phyloP scores from a whole-genome alignment of 2,888 invertebrate genomes.

The Alsophila aescularia region DNA sequence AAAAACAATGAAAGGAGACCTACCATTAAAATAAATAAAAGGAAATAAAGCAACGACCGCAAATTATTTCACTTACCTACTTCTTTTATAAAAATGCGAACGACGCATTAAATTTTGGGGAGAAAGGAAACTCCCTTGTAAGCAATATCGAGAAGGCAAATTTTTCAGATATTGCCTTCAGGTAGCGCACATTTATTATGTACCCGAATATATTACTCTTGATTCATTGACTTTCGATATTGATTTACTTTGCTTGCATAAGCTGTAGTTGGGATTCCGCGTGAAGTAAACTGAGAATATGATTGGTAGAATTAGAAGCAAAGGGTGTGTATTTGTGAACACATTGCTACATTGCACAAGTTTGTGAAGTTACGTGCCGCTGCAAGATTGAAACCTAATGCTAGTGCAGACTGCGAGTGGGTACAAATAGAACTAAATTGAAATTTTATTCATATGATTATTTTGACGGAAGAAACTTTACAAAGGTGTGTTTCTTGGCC shows the following conservation, averaged over 20 bases:
- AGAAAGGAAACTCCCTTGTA: constrained; percentile 84
- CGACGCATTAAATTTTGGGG: constrained; percentile 85
- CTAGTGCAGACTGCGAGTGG: constrained; percentile 32
- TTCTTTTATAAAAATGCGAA: constrained; percentile 84
- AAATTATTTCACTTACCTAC: constrained; percentile 84
- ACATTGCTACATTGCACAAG: constrained; percentile 44
- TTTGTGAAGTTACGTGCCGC: constrained; percentile 35
- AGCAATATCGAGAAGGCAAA: constrained; percentile 85
- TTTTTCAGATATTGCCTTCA: constrained; percentile 85
- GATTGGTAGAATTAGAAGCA: constrained; percentile 65
- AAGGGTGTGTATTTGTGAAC: constrained; percentile 49
- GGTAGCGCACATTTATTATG: constrained; percentile 85
- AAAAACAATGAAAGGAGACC: constrained; percentile 79
- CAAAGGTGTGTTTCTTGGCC: background rate
- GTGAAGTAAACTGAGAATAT: constrained; percentile 48
- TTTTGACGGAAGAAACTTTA: background rate
- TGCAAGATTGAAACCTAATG: constrained; percentile 43
- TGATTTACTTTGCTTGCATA: constrained; percentile 84
- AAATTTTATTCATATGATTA: constrained; percentile 8
- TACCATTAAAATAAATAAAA: constrained; percentile 84
- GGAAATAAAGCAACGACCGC: constrained; percentile 82
- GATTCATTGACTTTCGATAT: constrained; percentile 85
- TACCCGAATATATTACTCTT: constrained; percentile 85
- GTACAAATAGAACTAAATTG: constrained; percentile 10
- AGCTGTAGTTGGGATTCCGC: constrained; percentile 69